Evolutionary conservation across 1,140 invertebrate genomes (phyloP).

Genomic region (Diachasmimorpha longicaudata): DNA sequence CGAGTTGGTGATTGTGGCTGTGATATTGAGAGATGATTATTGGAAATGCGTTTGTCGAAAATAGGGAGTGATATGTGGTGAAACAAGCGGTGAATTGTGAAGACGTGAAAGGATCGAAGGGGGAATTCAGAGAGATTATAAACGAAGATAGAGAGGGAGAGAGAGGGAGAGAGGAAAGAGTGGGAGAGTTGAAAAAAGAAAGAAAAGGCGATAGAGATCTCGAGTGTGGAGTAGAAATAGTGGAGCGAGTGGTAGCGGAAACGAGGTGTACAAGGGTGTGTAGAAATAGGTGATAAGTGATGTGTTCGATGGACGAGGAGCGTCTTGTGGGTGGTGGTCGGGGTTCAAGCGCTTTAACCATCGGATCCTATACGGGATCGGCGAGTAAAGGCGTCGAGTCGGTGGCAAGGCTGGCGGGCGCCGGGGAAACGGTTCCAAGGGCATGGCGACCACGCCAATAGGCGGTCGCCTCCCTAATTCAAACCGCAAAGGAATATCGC

Average conservation of each 20-base stretch:
- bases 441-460: conserved; percentile 63
- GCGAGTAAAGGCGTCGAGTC: conserved; percentile 51
- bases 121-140: conserved; percentile 2
- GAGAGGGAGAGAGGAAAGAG: background rate
- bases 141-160: background rate
- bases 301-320: conserved; percentile 61
- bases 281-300: conserved; percentile 47
- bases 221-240: conserved; percentile 8
- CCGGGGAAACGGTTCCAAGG: conserved; percentile 61
- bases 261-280: conserved; percentile 22
- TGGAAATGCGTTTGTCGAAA: background rate
- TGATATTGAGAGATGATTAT: background rate
- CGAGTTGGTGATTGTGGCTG: conserved; percentile 17
- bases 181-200: background rate
- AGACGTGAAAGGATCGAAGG: background rate
- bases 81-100: background rate
- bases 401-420: conserved; percentile 62
- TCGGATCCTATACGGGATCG: conserved; percentile 38
- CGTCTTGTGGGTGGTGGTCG: conserved; percentile 58
- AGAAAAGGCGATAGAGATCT: background rate
- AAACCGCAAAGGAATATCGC: conserved; percentile 59
- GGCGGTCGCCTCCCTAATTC: conserved; percentile 62
- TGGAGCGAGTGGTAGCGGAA: conserved; percentile 14
- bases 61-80: background rate
- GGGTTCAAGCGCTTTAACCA: conserved; percentile 49